Evolutionary conservation across 2,113 vertebrate genomes (phyloP).

Genomic region (Prolemur simus): DNA sequence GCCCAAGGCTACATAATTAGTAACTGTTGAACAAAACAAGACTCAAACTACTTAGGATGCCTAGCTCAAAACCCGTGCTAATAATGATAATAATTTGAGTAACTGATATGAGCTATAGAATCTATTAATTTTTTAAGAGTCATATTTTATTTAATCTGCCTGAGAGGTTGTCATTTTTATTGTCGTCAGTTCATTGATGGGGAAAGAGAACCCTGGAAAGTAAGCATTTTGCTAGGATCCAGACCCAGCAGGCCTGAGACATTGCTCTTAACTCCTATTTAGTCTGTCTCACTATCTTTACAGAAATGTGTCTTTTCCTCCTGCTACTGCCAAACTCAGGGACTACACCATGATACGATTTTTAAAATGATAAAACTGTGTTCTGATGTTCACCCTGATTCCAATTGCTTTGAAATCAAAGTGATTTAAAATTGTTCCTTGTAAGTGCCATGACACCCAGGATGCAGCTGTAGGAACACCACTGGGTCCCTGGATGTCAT

Average conservation of each 20-base stretch:
- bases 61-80: neutral
- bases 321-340: neutral
- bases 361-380: neutral
- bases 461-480: conserved; percentile 27
- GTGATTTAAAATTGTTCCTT: conserved; percentile 38
- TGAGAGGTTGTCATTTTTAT: neutral
- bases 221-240: neutral
- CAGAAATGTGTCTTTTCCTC: neutral
- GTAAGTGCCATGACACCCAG: neutral
- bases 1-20: neutral
- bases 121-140: neutral
- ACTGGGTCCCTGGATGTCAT: neutral
- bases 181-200: neutral
- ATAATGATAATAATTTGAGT: neutral
- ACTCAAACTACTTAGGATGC: neutral
- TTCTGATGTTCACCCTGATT: conserved; percentile 41
- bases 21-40: neutral
- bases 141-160: neutral
- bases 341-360: neutral
- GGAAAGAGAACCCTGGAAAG: neutral
- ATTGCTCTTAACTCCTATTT: fast-evolving
- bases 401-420: conserved; percentile 52
- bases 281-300: neutral
- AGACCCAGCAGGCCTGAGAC: neutral
- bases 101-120: neutral